These are phyloP conservation scores for Pararge aegeria DNA, from an alignment of 1,140 invertebrate genomes.

Conservation along the genomic window DNA sequence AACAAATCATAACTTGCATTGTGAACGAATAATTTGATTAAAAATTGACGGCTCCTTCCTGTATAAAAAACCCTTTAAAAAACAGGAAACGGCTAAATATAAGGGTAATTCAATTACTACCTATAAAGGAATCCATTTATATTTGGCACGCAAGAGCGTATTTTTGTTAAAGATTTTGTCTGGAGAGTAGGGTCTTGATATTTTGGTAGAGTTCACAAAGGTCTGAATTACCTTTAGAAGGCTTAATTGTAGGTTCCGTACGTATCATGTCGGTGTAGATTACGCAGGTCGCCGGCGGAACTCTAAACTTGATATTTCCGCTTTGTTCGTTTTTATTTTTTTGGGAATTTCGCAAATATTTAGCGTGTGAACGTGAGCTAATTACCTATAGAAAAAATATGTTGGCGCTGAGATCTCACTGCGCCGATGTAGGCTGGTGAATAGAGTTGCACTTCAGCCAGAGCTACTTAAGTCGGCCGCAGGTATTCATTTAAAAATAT, in stretches of 20 bases:
- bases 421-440: too few relatives aligned
- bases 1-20: conserved; percentile 62
- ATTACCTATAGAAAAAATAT: too few relatives aligned
- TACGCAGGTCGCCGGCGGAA: conserved; percentile 49
- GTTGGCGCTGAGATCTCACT: too few relatives aligned
- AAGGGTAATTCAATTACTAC: conserved; percentile 66
- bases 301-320: conserved; percentile 69
- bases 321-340: conserved; percentile 34
- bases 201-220: conserved; percentile 37
- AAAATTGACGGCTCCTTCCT: conserved; percentile 72
- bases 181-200: conserved; percentile 25
- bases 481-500: too few relatives aligned
- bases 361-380: conserved; percentile 9
- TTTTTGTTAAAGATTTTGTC: conserved; percentile 14
- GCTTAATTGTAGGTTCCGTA: conserved; percentile 51
- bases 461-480: too few relatives aligned
- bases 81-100: conserved; percentile 57
- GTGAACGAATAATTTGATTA: conserved; percentile 69
- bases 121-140: conserved; percentile 36
- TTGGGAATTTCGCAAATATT: conserved; percentile 19
- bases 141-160: conserved; percentile 23
- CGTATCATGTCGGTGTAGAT: conserved; percentile 67
- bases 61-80: conserved; percentile 48
- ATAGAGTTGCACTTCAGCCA: too few relatives aligned
- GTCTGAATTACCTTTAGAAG: conserved; percentile 38